phyloP scores from a whole-genome alignment of 92 coral and sea anemone genomes.

The Ricordea florida region DNA sequence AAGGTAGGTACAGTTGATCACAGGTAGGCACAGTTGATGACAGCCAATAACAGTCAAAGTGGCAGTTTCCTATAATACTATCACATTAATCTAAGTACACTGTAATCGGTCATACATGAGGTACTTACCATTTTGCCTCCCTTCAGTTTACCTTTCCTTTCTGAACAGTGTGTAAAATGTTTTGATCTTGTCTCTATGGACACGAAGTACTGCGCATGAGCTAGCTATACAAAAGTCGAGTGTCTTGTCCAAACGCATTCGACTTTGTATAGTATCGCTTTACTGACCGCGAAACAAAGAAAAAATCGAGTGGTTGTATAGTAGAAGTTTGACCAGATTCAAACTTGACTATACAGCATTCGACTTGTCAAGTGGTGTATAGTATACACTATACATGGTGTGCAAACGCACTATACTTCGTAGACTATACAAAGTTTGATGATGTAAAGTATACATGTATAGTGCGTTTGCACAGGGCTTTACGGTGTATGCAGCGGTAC shows the following conservation, averaged over 20 bases:
- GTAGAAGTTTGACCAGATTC: conserved; percentile 39
- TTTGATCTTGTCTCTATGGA: conserved; percentile 42
- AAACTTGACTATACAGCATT: conserved; percentile 30
- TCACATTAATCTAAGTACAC: no score
- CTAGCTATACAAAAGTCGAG: conserved; percentile 36
- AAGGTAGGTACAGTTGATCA: no score
- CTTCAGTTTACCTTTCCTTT: no score
- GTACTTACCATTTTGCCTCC: no score
- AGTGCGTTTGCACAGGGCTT: conserved; percentile 41
- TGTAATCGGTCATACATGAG: no score
- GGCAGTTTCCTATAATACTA: no score
- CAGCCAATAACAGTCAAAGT: no score
- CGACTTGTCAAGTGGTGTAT: conserved; percentile 32
- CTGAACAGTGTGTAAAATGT: conserved; percentile 26
- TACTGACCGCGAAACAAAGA: conserved; percentile 57
- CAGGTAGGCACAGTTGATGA: no score
- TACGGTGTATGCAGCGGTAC: no score
- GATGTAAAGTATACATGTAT: conserved; percentile 21
- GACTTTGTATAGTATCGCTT: conserved; percentile 47
- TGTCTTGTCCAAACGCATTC: conserved; percentile 30
- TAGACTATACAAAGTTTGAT: conserved; percentile 29
- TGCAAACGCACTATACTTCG: conserved; percentile 32
- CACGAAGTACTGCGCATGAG: conserved; percentile 42
- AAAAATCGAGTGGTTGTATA: conserved; percentile 40
- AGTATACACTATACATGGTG: conserved; percentile 23